Percentiles rank a stretch among this genome's conserved stretches.
Evolutionary conservation across 1,140 invertebrate species (phyloP).

Genomic region (Homalodisca vitripennis): DNA sequence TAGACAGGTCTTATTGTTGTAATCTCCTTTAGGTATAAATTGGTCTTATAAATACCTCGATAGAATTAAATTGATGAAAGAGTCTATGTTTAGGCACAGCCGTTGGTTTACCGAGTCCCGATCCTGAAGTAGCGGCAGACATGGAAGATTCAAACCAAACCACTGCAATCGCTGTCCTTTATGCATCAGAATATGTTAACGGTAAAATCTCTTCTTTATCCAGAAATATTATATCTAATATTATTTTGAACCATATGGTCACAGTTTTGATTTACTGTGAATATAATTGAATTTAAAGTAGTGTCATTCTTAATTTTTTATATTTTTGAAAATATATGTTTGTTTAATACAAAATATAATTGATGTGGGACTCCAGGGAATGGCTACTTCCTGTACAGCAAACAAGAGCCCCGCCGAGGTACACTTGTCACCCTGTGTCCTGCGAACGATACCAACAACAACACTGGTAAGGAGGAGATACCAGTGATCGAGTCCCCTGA

Average conservation of each 20-base stretch:
- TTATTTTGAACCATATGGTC: no score
- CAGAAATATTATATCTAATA: no score
- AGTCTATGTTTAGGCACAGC: conserved; percentile 8
- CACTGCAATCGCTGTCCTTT: conserved; percentile 64
- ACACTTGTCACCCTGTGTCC: not conserved
- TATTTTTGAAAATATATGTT: no score
- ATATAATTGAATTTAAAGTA: no score
- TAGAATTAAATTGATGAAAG: no score
- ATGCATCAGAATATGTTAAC: conserved; percentile 69
- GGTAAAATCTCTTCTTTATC: conserved; percentile 49
- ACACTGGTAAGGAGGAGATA: conserved; percentile 34
- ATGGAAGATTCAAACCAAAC: not conserved
- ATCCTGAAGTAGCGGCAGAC: not conserved
- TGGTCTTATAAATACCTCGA: no score
- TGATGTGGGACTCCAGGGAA: conserved; percentile 52
- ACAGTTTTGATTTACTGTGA: no score
- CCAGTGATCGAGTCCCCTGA: conserved; percentile 42
- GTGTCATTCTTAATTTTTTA: no score
- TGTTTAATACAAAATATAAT: no score
- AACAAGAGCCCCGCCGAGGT: conserved; percentile 30
- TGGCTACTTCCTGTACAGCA: conserved; percentile 64
- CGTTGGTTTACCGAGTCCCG: not conserved
- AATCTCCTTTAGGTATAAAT: no score
- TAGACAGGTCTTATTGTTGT: no score
- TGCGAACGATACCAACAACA: not conserved